Evolutionary conservation across 2,888 invertebrate species (phyloP).

Genomic region (Luffia ferchaultella): DNA sequence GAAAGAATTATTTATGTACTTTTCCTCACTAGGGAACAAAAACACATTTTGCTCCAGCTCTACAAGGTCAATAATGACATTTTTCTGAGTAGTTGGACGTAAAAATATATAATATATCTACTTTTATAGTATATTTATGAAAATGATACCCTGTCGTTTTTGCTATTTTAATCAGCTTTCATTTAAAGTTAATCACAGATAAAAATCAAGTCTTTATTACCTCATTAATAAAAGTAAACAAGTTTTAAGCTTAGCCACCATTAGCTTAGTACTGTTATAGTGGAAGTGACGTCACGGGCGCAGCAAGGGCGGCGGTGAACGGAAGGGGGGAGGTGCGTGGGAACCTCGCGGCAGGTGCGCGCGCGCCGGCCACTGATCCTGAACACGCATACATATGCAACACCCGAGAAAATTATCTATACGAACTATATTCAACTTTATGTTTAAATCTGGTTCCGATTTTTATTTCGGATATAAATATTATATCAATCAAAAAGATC

Average conservation of each 20-base stretch:
- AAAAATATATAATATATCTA: too few relatives aligned
- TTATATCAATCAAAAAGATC: too few relatives aligned
- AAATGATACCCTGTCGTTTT: too few relatives aligned
- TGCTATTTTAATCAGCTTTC: neutral
- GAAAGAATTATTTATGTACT: too few relatives aligned
- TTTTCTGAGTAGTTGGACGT: too few relatives aligned
- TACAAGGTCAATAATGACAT: too few relatives aligned
- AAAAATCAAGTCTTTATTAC: neutral
- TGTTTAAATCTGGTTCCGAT: too few relatives aligned
- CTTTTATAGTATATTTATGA: too few relatives aligned
- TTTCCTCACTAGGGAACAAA: too few relatives aligned
- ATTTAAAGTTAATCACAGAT: neutral
- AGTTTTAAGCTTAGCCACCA: neutral
- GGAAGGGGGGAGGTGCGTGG: slow-evolving; percentile 46
- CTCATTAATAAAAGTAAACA: neutral
- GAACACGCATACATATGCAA: slow-evolving; percentile 38
- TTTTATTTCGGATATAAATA: too few relatives aligned
- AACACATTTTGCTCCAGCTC: too few relatives aligned
- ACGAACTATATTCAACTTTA: too few relatives aligned
- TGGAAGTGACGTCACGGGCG: slow-evolving; percentile 47
- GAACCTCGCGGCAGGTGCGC: slow-evolving; percentile 63
- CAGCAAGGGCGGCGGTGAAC: slow-evolving; percentile 21
- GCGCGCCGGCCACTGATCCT: slow-evolving; percentile 63
- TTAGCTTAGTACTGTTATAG: slow-evolving; percentile 26
- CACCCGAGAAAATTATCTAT: neutral